Conservation (phyloP, 2,888 invertebrate genomes). For the Oeneis ivallda region DNA sequence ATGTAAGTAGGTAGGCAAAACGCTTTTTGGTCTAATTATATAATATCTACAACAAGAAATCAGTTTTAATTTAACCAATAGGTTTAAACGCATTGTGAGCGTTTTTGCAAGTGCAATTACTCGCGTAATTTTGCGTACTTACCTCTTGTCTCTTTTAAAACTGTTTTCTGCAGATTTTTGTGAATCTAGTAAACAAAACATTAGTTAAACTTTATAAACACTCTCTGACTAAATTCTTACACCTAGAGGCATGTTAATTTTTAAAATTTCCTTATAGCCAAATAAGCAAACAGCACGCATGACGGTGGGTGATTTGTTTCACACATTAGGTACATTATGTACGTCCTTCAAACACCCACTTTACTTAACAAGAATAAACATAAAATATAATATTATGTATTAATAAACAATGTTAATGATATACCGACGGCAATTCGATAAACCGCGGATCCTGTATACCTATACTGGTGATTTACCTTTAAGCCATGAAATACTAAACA, state of each 20-base stretch:
- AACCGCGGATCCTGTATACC: slow-evolving; percentile 6
- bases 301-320: background rate
- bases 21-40: too few relatives aligned
- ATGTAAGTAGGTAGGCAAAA: too few relatives aligned
- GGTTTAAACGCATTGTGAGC: too few relatives aligned
- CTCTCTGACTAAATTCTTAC: too few relatives aligned
- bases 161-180: too few relatives aligned
- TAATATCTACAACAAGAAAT: too few relatives aligned
- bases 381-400: background rate
- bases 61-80: too few relatives aligned
- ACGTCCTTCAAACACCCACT: slow-evolving; percentile 11
- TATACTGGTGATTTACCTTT: slow-evolving; percentile 25
- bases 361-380: slow-evolving; percentile 4
- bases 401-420: slow-evolving; percentile 7
- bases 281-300: slow-evolving; percentile 6
- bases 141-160: too few relatives aligned
- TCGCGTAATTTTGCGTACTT: too few relatives aligned
- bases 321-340: background rate
- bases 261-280: background rate
- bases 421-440: background rate
- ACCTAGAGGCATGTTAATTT: background rate
- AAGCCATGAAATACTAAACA: slow-evolving; percentile 48
- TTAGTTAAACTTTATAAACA: too few relatives aligned
- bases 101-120: too few relatives aligned
- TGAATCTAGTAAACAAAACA: too few relatives aligned